A percentile compares a stretch with the other conserved stretches of the same genome.
phyloP scores from a whole-genome alignment of 2,888 invertebrate species.

The Holacanthella duospinosa region DNA sequence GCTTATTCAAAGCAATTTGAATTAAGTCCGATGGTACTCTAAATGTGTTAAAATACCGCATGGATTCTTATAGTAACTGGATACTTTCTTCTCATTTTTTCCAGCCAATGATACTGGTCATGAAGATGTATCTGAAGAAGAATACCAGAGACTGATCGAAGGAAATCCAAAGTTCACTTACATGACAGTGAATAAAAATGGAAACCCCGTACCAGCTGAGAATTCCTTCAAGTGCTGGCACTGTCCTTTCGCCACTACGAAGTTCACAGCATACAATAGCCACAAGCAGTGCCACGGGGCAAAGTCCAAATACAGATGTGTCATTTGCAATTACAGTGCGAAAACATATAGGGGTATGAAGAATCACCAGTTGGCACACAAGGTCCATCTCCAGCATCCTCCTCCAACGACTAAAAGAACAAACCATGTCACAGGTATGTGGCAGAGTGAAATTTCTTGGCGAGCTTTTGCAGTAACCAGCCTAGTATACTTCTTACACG shows the following conservation, averaged over 20 bases:
- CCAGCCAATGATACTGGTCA: too few species aligned
- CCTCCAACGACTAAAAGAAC: too few species aligned
- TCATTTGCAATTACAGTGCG: background rate
- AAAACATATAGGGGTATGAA: background rate
- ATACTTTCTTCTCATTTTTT: too few species aligned
- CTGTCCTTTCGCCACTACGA: background rate
- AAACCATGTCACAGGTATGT: too few species aligned
- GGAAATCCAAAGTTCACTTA: background rate
- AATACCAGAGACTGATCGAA: background rate
- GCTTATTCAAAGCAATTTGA: too few species aligned
- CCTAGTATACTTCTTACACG: too few species aligned
- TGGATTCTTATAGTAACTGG: too few species aligned
- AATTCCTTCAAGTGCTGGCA: background rate
- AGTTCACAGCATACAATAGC: background rate
- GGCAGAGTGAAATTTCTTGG: too few species aligned
- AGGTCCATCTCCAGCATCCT: background rate
- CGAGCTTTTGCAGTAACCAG: too few species aligned
- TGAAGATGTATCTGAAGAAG: background rate
- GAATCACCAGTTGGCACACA: background rate
- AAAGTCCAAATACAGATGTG: background rate
- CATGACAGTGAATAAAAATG: background rate
- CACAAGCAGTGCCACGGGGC: background rate
- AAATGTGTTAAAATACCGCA: too few species aligned
- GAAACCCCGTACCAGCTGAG: background rate
- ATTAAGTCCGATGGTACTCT: too few species aligned